Evolutionary conservation across 1,140 invertebrate genomes (phyloP).

Genomic region (Holcopasites calliopsidis): DNA sequence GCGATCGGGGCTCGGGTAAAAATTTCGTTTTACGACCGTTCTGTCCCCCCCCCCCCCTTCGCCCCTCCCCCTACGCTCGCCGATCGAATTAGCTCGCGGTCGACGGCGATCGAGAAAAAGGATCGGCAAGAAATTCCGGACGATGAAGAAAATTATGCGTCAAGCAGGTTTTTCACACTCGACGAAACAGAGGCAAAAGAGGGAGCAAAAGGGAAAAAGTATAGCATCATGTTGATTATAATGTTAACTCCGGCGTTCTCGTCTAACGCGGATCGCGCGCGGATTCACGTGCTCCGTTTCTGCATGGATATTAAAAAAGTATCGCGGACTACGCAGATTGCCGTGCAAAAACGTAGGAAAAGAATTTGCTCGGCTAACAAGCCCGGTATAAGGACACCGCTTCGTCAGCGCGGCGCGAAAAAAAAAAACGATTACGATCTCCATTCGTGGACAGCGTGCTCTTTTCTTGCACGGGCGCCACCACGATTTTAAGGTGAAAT

Average conservation of each 20-base stretch:
- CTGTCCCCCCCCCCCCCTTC: too few species aligned
- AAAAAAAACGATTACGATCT: slow-evolving; percentile 5
- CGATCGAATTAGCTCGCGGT: slow-evolving; percentile 6
- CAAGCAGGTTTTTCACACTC: slow-evolving; percentile 24
- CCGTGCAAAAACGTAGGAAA: background rate
- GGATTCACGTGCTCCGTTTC: slow-evolving; percentile 5
- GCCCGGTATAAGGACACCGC: slow-evolving; percentile 36
- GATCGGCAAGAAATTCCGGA: slow-evolving; percentile 5
- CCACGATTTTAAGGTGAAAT: background rate
- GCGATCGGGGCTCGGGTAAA: background rate
- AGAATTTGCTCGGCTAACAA: slow-evolving; percentile 50
- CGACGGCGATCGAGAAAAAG: slow-evolving; percentile 13
- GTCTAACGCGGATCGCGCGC: background rate
- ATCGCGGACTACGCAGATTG: slow-evolving; percentile 18
- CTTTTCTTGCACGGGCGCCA: slow-evolving; percentile 6
- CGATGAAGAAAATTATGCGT: slow-evolving; percentile 36
- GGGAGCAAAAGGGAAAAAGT: background rate
- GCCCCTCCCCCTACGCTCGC: too few species aligned
- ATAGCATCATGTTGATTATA: slow-evolving; percentile 5
- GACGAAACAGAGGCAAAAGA: background rate
- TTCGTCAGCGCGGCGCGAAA: slow-evolving; percentile 2
- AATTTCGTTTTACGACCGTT: slow-evolving; percentile 21
- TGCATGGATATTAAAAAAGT: slow-evolving; percentile 11
- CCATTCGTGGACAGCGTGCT: background rate
- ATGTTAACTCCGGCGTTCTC: slow-evolving; percentile 14